Base-by-base conservation (phyloP, 2,888 invertebrate genomes). In the Bellardia pandia region DNA sequence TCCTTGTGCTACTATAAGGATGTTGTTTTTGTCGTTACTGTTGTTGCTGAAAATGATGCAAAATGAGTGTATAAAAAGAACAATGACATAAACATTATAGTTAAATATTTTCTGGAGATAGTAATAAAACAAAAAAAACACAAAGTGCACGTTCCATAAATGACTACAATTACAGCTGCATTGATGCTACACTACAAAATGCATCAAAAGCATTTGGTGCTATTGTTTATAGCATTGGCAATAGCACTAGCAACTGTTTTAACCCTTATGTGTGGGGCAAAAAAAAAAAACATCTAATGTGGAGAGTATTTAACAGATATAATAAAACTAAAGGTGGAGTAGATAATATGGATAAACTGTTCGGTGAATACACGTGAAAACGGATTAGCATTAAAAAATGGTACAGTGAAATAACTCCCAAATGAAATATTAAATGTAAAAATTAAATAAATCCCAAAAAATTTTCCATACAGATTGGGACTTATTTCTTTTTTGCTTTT, bases 91-190 rank as follows among this genome's bases (percentile, higher is more conserved):
- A 79, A 69, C 60, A 60, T 79, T 58, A 72, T 72, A 37, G 48
- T 23, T 4, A 45, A 64, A 74, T 64, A 51, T 80, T 64, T 62
- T 72, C 42, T 66, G 42, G 42, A 13, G 37, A 66, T 11, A 14
- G 16, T 66, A 23, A 66, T 23, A 60, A 53, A 64, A 13, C 9
- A 45, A 14, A 60, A n/a, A 56, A 74, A 64, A 13, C 13, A 45
- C 30, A 58, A 37, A 56, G 74, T 72, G 23, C 74, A 81, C 74
- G 64, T 83, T 16, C 45, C 62, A 72, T 84, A 84, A 84, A 84
- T 77, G 77, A 78, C 64, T 37, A 60, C 83, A 84, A 78, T 84
- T 77, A 84, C 71, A 58, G 53, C 51, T 53, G 75, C 68, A 82
- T 82, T 82, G 58, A 30, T 82, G 75, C 48, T 58, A 74, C 40